Evolutionary conservation across 1,140 invertebrate genomes (phyloP), one percentile per base, ranked within the genome.

Genomic region (Monochamus saltuarius): DNA sequence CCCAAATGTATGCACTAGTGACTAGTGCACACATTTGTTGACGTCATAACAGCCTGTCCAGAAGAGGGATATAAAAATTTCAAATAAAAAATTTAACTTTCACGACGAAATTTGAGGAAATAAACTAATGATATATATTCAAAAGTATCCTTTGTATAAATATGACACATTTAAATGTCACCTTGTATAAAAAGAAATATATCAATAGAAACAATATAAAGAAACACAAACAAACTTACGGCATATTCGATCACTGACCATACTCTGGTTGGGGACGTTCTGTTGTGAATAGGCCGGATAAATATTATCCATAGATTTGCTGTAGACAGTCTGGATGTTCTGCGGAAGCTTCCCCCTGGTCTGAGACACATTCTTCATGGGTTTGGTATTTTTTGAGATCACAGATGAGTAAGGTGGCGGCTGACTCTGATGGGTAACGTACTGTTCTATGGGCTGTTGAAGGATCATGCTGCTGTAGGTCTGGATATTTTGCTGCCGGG

Each of bases 351-450:
- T 69, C 7, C 52, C 56, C 14, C 56, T 56, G 22, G 61, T 37
- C 7, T 10, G n/a, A 17, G 51, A 22, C 13, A 36, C 37, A 49
- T 56, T 61, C 34, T 64, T 58, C 29, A 37, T 46, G 74, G 76
- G 38, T 73, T 76, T 65, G 72, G 79, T 54, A 76, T 76, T 62
- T 80, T 81, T 45, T 68, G 71, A 46, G 75, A 77, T 64, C 76
- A 81, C 62, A 79, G 78, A 43, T 75, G 75, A 71, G 74, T 76
- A 62, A 55, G 61, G 63, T 46, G 65, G 56, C 22, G 54, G 59
- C 42, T 58, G 53, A 37, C 66, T 70, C 67, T 2, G 55, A 59
- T 53, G 52, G 62, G 36, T 69, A 72, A 35, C 43, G 35, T 37
- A 51, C 7, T 51, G 34, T 56, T 62, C 56, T 13, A 56, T 13